Conservation (phyloP, 1,140 invertebrate species). For the Diabrotica virgifera region DNA sequence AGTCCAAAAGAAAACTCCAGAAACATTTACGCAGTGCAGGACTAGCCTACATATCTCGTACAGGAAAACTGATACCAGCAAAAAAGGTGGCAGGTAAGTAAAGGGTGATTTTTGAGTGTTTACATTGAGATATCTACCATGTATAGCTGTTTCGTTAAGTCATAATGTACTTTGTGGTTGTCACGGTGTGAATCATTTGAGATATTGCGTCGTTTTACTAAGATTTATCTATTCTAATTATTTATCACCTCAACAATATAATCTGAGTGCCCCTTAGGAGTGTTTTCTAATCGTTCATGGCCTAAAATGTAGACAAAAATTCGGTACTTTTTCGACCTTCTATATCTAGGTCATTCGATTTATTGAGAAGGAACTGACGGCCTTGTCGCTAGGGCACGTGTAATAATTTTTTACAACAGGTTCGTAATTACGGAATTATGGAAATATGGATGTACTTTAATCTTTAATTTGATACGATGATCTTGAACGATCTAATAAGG, state of each 20-base stretch:
- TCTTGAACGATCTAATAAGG: background rate
- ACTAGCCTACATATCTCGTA: slow-evolving; percentile 50
- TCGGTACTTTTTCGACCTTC: slow-evolving; percentile 34
- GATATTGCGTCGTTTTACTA: slow-evolving; percentile 24
- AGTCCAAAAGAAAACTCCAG: slow-evolving; percentile 48
- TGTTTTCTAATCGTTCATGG: background rate
- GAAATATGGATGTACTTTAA: slow-evolving; percentile 13
- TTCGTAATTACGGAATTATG: slow-evolving; percentile 24
- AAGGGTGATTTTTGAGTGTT: slow-evolving; percentile 25
- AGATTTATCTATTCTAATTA: slow-evolving; percentile 7
- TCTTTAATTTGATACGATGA: background rate
- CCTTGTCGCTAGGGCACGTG: slow-evolving; percentile 39
- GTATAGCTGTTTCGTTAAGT: slow-evolving; percentile 9
- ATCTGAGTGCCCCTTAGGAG: background rate
- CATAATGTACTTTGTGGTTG: slow-evolving; percentile 23
- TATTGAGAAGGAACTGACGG: slow-evolving; percentile 37
- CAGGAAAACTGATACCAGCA: slow-evolving; percentile 50
- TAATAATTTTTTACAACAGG: slow-evolving; percentile 27
- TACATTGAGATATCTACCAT: slow-evolving; percentile 33
- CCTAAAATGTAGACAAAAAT: slow-evolving; percentile 1
- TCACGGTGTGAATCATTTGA: slow-evolving; percentile 32
- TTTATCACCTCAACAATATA: background rate
- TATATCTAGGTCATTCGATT: slow-evolving; percentile 39
- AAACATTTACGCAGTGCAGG: slow-evolving; percentile 50
- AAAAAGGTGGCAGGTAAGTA: slow-evolving; percentile 51